Base-by-base conservation (phyloP, 2,113 vertebrate species). In the Thamnaconus septentrionalis region DNA sequence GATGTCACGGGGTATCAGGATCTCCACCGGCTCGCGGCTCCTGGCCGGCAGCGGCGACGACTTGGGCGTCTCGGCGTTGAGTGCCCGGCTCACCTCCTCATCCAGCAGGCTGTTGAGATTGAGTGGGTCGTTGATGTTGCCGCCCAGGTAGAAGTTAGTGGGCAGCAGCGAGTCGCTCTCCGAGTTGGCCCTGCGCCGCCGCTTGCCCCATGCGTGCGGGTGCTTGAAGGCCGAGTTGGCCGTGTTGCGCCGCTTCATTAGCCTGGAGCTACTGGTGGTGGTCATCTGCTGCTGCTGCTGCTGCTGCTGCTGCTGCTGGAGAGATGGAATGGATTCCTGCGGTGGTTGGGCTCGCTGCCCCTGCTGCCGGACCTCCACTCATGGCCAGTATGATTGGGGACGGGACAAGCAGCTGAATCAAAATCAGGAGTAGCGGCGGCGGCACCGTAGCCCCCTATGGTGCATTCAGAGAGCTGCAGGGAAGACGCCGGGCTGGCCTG, bases 61-160 rank as follows among this genome's bases (percentile, higher is more conserved):
- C 67, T 96, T 95, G n/a, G 96, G 96, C 1, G 96, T 98, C 88
- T 95, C 94, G 0, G 96, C 96, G 5, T 98, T 97, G 52, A 96
- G 91, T 0, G 94, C 93, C 50, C 72, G 88, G 90, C 93, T 98
- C 62, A 98, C 95, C 74, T 98, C 96, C 84, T 98, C 96, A 42
- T 97, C 96, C 82, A 95, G 60, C 43, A 96, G 88, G 63, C 96
- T 98, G 90, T 98, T 98, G 67, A 98, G 94, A 85, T 98, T 98
- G 6, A 98, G 85, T 0, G 96, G 96, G 76, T 97, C 95, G 63
- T 96, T 96, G 75, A 97, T 98, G 80, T 97, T 98, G 11, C 96
- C 96, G 4, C 96, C 96, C 61, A 98, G 67, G 8, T 96, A 92
- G 68, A 97, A 97, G 78, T 96, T 94, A 62, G 93, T 95, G 0